These are phyloP conservation scores for Melanotaenia duboulayi DNA, from an alignment of 2,113 vertebrate genomes.

Conservation along the genomic window DNA sequence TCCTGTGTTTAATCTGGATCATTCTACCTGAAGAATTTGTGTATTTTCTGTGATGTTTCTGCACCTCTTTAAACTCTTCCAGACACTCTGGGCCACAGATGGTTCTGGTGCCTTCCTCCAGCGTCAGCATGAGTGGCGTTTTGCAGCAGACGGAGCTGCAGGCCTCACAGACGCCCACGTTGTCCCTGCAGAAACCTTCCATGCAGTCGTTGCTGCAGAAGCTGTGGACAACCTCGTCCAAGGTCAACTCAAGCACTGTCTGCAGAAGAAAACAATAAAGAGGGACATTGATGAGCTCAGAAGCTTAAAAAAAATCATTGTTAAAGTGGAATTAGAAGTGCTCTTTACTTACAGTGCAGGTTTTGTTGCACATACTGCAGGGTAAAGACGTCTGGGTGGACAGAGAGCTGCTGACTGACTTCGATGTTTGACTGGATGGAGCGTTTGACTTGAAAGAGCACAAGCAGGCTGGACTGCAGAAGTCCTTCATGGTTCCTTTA, in stretches of 20 bases:
- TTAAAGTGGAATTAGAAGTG: background rate
- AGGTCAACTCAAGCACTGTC: conserved; percentile 88
- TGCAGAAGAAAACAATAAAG: background rate
- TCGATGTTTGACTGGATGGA: background rate
- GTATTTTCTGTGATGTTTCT: background rate
- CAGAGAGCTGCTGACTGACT: conserved; percentile 60
- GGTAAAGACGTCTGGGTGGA: conserved; percentile 48
- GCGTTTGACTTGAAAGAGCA: conserved; percentile 82
- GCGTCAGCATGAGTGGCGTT: conserved; percentile 84
- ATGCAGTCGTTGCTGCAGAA: conserved; percentile 91
- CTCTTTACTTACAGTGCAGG: conserved; percentile 82
- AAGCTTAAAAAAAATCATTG: background rate
- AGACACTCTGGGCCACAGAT: conserved; percentile 87
- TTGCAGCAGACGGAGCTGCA: conserved; percentile 86
- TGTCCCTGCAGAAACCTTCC: conserved; percentile 86
- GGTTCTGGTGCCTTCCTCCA: conserved; percentile 85
- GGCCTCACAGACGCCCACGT: conserved; percentile 87
- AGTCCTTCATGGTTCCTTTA: conserved; percentile 88
- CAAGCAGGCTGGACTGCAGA: conserved; percentile 92
- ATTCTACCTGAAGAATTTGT: background rate
- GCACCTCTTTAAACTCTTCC: conserved; percentile 87
- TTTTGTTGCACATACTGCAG: conserved; percentile 91
- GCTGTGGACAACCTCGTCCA: conserved; percentile 85
- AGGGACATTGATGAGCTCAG: background rate
- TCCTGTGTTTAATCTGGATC: background rate